Evolutionary conservation across 1,140 invertebrate species (phyloP).

Genomic region (Drosophila teissieri): DNA sequence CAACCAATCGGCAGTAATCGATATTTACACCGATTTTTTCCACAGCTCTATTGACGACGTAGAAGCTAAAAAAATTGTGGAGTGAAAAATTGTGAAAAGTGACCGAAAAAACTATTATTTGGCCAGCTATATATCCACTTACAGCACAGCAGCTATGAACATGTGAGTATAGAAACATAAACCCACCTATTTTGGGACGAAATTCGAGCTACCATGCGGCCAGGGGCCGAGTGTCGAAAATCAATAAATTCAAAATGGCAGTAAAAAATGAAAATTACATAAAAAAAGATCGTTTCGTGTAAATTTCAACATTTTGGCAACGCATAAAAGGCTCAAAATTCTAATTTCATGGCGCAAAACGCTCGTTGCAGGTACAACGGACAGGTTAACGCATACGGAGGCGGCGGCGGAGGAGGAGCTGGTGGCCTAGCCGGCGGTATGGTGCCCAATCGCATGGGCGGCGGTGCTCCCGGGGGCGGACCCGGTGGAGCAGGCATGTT

Average conservation of each 20-base stretch:
- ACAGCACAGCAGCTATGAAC: conserved; percentile 49
- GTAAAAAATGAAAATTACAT: conserved; percentile 70
- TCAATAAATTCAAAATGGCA: conserved; percentile 81
- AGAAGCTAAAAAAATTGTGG: conserved; percentile 68
- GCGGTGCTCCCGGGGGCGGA: conserved; percentile 19
- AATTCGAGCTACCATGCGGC: conserved; percentile 21
- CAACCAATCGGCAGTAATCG: too few relatives aligned
- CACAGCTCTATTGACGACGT: conserved; percentile 41
- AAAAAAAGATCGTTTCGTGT: conserved; percentile 43
- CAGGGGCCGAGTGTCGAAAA: conserved; percentile 51
- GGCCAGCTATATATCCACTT: conserved; percentile 47
- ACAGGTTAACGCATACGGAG: conserved; percentile 70
- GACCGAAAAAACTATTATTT: conserved; percentile 46
- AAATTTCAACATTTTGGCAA: conserved; percentile 39
- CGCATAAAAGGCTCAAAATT: conserved; percentile 64
- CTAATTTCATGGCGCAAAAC: conserved; percentile 54
- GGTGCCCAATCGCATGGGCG: conserved; percentile 71
- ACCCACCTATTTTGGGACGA: not conserved
- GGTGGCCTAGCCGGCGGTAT: conserved; percentile 43
- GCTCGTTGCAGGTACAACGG: conserved; percentile 71
- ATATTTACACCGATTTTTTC: conserved; percentile 6
- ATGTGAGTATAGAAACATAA: conserved; percentile 44
- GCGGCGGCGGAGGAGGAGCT: conserved; percentile 34
- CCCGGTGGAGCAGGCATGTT: conserved; percentile 69
- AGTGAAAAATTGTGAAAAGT: conserved; percentile 72